Base-by-base conservation (phyloP, 1,140 invertebrate genomes). In the Holotrichia oblita region DNA sequence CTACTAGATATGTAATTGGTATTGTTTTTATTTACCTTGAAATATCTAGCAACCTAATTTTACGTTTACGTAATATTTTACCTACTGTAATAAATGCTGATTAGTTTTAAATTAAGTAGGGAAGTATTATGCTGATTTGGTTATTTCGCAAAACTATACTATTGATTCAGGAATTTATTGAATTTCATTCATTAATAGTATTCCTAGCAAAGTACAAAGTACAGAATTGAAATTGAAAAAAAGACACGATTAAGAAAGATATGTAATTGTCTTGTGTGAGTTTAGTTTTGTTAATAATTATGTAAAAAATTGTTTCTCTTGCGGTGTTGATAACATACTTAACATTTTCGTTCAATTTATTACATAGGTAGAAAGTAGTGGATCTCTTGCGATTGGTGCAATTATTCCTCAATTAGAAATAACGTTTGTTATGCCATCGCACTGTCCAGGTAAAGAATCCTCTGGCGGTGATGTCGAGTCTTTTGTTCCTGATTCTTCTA, bases 391-490 rank as follows among this genome's bases (percentile, higher is more conserved):
- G 34, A 87, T 96, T 24, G 94, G 94, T 8, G 90, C 94, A 41
- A 88, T 96, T 64, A 90, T 96, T 77, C 94, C 95, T 14, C 94
- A 96, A 86, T 89, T 97, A 7, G 96, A 97, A 88, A 88, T 97
- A 48, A 97, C 95, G 0, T 90, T 97, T 80, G 93, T 97, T 64
- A 94, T 97, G 91, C 94, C 95, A 77, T 93, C 93, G 40, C 92
- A 91, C 83, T 92, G 91, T 83, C 92, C 93, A 75, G 93, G 94
- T 20, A 94, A 95, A 86, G 93, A 95, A 89, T 94, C 94, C 80
- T 94, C 93, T 61, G 91, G 91, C 77, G 91, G 93, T 73, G 94
- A 95, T 89, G 88, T 93, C 27, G 94, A 95, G 86, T 95, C 94
- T 76, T 93, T 95, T 48, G 90, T 95, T 44, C 92, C 94, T 2